Evolutionary conservation across 2,888 invertebrate species (phyloP).

Genomic region (Drosophila helvetica): DNA sequence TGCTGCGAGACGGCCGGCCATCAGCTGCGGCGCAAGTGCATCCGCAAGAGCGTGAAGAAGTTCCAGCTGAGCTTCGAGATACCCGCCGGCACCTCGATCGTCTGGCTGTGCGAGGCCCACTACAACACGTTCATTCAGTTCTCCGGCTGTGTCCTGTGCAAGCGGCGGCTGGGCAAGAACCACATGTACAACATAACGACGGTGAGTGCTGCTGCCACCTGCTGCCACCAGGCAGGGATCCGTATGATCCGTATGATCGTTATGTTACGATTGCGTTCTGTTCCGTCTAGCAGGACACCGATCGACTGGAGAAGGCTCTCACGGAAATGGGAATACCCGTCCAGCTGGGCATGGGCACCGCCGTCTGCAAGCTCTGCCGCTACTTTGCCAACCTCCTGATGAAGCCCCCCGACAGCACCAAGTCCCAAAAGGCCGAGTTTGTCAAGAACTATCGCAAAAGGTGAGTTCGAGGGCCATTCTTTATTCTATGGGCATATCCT

Average conservation of each 20-base stretch:
- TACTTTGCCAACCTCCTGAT: slow-evolving; percentile 90
- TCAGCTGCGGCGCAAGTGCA: slow-evolving; percentile 89
- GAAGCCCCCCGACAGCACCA: slow-evolving; percentile 86
- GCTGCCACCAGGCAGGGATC: too few relatives aligned
- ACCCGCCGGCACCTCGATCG: slow-evolving; percentile 85
- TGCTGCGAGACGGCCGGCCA: slow-evolving; percentile 87
- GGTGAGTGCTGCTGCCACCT: slow-evolving; percentile 66
- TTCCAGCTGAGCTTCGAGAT: slow-evolving; percentile 87
- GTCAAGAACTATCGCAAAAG: slow-evolving; percentile 86
- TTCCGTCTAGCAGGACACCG: slow-evolving; percentile 85
- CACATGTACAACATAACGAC: slow-evolving; percentile 90
- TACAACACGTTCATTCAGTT: slow-evolving; percentile 89
- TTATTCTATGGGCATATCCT: neutral
- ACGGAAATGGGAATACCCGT: slow-evolving; percentile 88
- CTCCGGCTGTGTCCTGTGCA: slow-evolving; percentile 91
- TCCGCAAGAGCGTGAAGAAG: slow-evolving; percentile 88
- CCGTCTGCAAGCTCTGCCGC: slow-evolving; percentile 92
- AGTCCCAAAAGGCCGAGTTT: slow-evolving; percentile 83
- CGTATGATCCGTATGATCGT: too few relatives aligned
- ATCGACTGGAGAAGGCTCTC: slow-evolving; percentile 86
- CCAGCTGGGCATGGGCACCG: slow-evolving; percentile 87
- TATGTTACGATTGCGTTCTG: neutral
- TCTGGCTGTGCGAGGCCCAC: slow-evolving; percentile 89
- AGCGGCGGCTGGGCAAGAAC: slow-evolving; percentile 89
- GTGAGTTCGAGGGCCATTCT: slow-evolving; percentile 81